These are phyloP conservation scores for Xestoiulus laeticollis DNA, from an alignment of 2,888 invertebrate genomes.

Conservation along the genomic window DNA sequence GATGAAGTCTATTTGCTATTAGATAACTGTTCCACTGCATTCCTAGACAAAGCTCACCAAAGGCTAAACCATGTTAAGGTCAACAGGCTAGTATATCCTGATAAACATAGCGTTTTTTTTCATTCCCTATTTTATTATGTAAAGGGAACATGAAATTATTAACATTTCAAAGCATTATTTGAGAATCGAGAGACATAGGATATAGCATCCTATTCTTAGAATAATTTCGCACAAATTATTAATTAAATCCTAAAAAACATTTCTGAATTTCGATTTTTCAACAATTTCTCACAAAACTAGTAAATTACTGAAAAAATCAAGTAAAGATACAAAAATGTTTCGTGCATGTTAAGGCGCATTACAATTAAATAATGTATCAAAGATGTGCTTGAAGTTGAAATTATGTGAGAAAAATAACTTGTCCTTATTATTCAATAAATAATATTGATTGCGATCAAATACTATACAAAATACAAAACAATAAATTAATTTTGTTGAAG, in stretches of 20 bases:
- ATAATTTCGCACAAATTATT: neutral
- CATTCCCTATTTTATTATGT: neutral
- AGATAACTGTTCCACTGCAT: neutral
- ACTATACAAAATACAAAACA: no score
- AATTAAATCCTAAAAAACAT: neutral
- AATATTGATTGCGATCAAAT: no score
- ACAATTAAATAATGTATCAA: neutral
- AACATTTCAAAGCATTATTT: slow-evolving; percentile 11
- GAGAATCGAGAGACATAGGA: slow-evolving; percentile 3
- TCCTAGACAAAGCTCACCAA: slow-evolving; percentile 35
- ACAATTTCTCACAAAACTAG: neutral
- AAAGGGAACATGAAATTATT: slow-evolving; percentile 43
- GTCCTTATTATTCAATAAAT: no score
- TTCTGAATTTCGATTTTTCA: neutral
- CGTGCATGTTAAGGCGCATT: neutral
- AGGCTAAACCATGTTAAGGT: slow-evolving; percentile 30
- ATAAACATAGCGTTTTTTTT: slow-evolving; percentile 16
- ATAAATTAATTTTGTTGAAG: no score
- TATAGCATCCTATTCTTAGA: neutral
- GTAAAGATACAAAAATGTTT: neutral
- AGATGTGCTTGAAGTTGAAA: no score
- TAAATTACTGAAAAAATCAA: neutral
- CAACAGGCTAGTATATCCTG: slow-evolving; percentile 35
- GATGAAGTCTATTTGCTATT: neutral
- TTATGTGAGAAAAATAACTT: no score